Evolutionary conservation across 2,888 invertebrate genomes (phyloP).

Genomic region (Lordiphosa andalusiaca): DNA sequence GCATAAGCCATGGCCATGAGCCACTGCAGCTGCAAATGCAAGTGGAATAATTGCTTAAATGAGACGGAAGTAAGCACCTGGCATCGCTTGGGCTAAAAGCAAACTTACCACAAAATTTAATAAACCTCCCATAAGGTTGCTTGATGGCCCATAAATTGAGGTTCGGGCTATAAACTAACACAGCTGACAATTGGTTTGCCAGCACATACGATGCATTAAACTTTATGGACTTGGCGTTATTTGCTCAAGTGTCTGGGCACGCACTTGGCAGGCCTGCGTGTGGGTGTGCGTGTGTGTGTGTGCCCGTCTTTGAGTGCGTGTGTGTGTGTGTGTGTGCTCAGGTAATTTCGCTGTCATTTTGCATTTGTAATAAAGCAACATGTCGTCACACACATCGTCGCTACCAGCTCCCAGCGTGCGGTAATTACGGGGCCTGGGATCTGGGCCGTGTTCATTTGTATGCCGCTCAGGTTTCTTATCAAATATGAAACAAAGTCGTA

Average conservation of each 20-base stretch:
- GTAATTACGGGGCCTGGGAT: conserved; percentile 55
- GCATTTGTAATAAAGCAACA: conserved; percentile 75
- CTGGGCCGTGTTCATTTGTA: conserved; percentile 56
- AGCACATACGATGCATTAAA: conserved; percentile 61
- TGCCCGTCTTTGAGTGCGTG: conserved; percentile 17
- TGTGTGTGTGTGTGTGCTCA: conserved; percentile 21
- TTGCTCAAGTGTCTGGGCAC: conserved; percentile 53
- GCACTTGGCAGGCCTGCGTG: conserved; percentile 21
- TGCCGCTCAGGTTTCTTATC: conserved; percentile 71
- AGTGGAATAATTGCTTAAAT: conserved; percentile 61
- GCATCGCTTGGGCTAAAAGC: conserved; percentile 19
- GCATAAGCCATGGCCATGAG: conserved; percentile 29
- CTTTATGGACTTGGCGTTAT: conserved; percentile 55
- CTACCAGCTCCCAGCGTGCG: conserved; percentile 13
- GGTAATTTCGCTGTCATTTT: conserved; percentile 74
- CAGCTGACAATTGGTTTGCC: conserved; percentile 58
- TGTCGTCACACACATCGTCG: conserved; percentile 47
- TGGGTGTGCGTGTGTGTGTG: conserved; percentile 6
- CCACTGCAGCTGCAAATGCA: conserved; percentile 21
- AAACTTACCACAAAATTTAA: conserved; percentile 28
- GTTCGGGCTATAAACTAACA: conserved; percentile 43
- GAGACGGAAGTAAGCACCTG: conserved; percentile 29
- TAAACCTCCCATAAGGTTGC: conserved; percentile 11
- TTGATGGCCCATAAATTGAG: conserved; percentile 28
- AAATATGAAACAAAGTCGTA: conserved; percentile 76